Conservation (phyloP, 2,113 vertebrate genomes). For the Neolamprologus variostigma region DNA sequence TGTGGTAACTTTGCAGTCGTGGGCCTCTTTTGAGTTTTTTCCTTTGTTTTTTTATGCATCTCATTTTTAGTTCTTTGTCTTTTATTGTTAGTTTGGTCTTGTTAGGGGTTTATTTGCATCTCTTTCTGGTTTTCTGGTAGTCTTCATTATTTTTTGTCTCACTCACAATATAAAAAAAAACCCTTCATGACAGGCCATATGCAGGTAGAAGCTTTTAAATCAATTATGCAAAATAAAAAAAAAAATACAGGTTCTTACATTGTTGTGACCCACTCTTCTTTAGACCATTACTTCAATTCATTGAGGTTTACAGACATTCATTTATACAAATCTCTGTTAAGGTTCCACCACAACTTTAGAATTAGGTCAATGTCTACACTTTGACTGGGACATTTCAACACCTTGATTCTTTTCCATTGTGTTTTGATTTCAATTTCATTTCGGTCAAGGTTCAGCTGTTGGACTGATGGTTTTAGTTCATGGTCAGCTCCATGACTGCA, state of each 20-base stretch:
- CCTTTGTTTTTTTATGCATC: not conserved
- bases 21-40: not conserved
- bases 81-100: not conserved
- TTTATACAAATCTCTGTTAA: not conserved
- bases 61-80: not conserved
- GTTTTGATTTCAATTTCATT: not conserved
- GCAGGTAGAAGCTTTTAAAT: not conserved
- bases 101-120: not conserved
- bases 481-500: not conserved
- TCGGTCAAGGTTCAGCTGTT: not conserved
- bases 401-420: not conserved
- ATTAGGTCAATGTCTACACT: not conserved
- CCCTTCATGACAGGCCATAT: not conserved
- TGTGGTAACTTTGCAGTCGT: not conserved
- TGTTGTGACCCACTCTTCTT: not conserved
- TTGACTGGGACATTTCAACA: not conserved
- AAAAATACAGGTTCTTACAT: not conserved
- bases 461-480: not conserved
- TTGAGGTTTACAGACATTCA: not conserved
- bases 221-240: not conserved
- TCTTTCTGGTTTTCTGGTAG: not conserved
- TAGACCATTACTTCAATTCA: not conserved
- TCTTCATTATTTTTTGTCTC: not conserved
- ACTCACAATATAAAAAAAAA: rapidly evolving
- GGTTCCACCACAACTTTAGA: not conserved